Evolutionary conservation across 2,113 vertebrate species (phyloP).

Genomic region (Xenus cinereus): DNA sequence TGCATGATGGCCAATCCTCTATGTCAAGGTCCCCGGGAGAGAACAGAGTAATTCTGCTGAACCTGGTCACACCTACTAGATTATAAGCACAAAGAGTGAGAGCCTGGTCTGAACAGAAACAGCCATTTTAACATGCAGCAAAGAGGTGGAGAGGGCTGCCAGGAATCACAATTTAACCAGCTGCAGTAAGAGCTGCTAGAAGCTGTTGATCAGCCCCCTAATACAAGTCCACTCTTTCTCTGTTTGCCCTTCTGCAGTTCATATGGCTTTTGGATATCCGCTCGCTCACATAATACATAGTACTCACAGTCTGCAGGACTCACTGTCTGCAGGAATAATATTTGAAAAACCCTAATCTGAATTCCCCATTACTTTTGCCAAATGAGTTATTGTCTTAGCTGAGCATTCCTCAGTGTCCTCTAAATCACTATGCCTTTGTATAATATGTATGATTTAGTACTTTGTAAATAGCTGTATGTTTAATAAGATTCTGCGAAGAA

Average conservation of each 20-base stretch:
- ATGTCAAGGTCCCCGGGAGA: background rate
- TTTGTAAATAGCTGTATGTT: slow-evolving; percentile 11
- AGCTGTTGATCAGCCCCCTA: background rate
- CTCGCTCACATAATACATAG: background rate
- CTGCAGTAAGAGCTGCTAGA: background rate
- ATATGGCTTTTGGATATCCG: background rate
- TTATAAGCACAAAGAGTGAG: background rate
- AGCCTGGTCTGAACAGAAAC: background rate
- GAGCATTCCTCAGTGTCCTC: background rate
- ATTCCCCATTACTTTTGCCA: background rate
- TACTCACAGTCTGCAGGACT: background rate
- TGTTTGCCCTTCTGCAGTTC: background rate
- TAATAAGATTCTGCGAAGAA: background rate
- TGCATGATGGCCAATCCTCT: background rate
- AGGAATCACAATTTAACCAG: background rate
- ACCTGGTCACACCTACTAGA: background rate
- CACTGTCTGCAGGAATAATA: background rate
- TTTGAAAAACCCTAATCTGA: background rate
- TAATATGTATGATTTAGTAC: background rate
- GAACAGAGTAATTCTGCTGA: background rate
- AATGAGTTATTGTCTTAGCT: background rate
- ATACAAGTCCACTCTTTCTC: background rate
- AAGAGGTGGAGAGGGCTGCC: background rate
- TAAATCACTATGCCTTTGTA: background rate
- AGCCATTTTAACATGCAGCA: background rate